These are phyloP conservation scores for Enteromius paludinosus DNA, from an alignment of 2,797 vertebrate genomes.

Conservation along the genomic window DNA sequence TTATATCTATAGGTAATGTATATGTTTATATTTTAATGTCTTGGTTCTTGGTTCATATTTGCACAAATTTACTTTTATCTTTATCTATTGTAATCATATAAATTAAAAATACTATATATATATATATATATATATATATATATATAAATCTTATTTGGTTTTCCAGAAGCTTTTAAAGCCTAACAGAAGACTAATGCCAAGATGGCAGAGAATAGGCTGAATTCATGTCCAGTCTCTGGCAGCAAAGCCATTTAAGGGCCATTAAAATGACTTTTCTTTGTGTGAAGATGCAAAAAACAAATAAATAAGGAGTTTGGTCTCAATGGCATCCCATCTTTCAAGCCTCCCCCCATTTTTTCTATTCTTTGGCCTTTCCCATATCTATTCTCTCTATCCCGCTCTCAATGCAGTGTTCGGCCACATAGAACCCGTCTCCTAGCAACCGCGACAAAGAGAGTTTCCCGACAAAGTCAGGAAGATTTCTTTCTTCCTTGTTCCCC, in stretches of 20 bases:
- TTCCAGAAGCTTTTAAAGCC: not conserved
- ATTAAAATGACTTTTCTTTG: constrained; percentile 8
- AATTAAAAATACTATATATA: too few species aligned
- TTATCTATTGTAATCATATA: too few species aligned
- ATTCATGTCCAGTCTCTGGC: not conserved
- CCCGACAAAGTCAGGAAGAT: constrained; percentile 63
- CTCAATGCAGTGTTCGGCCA: constrained; percentile 56
- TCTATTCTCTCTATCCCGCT: constrained; percentile 57
- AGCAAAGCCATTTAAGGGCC: not conserved
- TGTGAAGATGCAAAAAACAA: constrained; percentile 51
- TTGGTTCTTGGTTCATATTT: too few species aligned
- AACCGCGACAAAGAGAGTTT: constrained; percentile 75
- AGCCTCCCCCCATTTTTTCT: constrained; percentile 51
- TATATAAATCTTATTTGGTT: too few species aligned
- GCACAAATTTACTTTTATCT: too few species aligned
- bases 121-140: too few species aligned
- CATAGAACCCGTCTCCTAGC: constrained; percentile 73
- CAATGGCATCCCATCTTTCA: constrained; percentile 58
- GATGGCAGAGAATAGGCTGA: not conserved
- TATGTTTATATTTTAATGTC: too few species aligned
- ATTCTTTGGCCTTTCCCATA: constrained; percentile 20
- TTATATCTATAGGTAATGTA: too few species aligned
- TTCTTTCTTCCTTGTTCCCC: constrained; percentile 11
- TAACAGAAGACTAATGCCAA: not conserved
- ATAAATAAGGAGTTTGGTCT: constrained; percentile 38